These are phyloP conservation scores for Cynoglossus semilaevis DNA, from an alignment of 2,113 vertebrate genomes.

Conservation along the genomic window DNA sequence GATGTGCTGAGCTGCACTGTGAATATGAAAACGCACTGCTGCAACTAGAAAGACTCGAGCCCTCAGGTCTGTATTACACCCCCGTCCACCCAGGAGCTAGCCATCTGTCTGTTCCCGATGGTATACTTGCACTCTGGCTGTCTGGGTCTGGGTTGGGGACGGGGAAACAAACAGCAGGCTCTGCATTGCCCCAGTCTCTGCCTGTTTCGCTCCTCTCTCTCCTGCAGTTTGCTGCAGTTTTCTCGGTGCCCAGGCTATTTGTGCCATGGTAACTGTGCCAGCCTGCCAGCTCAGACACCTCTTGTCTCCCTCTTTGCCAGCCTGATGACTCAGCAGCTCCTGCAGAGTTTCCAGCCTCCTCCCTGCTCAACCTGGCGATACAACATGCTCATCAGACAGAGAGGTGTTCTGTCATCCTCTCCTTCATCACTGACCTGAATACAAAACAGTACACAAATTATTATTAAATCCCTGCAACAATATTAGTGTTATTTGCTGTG, in stretches of 20 bases:
- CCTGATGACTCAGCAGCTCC: conserved; percentile 74
- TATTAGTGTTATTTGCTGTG: conserved; percentile 14
- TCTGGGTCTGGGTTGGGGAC: conserved; percentile 47
- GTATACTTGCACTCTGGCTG: conserved; percentile 56
- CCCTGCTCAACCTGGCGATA: conserved; percentile 57
- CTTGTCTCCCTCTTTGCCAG: conserved; percentile 66
- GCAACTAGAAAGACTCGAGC: conserved; percentile 50
- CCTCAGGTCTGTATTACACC: conserved; percentile 65
- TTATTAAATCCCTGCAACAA: conserved; percentile 18
- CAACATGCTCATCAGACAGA: conserved; percentile 62
- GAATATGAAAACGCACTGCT: conserved; percentile 53
- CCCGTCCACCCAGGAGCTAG: conserved; percentile 63
- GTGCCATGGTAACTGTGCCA: conserved; percentile 73
- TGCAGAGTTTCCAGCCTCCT: conserved; percentile 65
- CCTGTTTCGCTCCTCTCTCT: conserved; percentile 32
- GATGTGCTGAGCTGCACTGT: conserved; percentile 48
- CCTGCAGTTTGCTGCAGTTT: conserved; percentile 62
- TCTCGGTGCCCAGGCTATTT: conserved; percentile 59
- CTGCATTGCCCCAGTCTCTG: conserved; percentile 45
- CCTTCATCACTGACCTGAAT: conserved; percentile 56
- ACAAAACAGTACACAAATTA: conserved; percentile 48
- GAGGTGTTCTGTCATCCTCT: conserved; percentile 62
- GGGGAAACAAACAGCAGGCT: conserved; percentile 45
- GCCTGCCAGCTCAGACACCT: conserved; percentile 73
- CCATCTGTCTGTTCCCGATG: conserved; percentile 71